Base-by-base conservation (phyloP, 2,888 invertebrate genomes). In the Platypus cylindrus region DNA sequence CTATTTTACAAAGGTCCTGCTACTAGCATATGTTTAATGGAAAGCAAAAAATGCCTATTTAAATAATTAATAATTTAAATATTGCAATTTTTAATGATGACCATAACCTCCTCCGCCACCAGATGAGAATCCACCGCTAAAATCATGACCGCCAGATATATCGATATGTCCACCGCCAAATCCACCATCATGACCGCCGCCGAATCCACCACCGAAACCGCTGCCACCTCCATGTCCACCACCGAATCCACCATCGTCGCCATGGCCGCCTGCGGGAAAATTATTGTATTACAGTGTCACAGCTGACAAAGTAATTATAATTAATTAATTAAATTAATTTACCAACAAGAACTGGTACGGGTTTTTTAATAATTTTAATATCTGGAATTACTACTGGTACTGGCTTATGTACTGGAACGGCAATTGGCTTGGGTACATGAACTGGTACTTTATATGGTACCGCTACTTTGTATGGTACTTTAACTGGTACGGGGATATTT, bases 351-450 rank as follows among this genome's bases (percentile, higher is more conserved):
- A 62, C 56, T 32, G 59, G 60, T 3, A 68, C 66, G 28, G 67
- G 68, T 45, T 71, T 65, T 45, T 71, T 70, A 13, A 66, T 60
- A 41, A 64, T 60, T 43, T 66, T 64, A 8, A 64, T 62, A 45
- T 65, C 61, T 30, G 67, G 68, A 5, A 67, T 63, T 41, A 65
- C 65, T 8, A 49, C 48, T 30, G 52, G 51, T 13, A 52, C 49
- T 42, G 67, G 64, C 37, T 65, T 63, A 33, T 66, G 62, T 4
- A 67, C 59, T 29, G 65, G 62, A 9, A 59, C 53, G 30, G 55
- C 50, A 36, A 54, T 51, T 5, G 58, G 52, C 42, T 51, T 52
- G 4, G 51, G 50, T 20, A 49, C 43, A 24, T 46, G 50, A 11
- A 51, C 49, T 30, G 51, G 49, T 7, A 55, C 53, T 42, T 53